These are phyloP conservation scores for Enteromius fasciolatus DNA, from an alignment of 2,797 vertebrate species.

Conservation along the genomic window DNA sequence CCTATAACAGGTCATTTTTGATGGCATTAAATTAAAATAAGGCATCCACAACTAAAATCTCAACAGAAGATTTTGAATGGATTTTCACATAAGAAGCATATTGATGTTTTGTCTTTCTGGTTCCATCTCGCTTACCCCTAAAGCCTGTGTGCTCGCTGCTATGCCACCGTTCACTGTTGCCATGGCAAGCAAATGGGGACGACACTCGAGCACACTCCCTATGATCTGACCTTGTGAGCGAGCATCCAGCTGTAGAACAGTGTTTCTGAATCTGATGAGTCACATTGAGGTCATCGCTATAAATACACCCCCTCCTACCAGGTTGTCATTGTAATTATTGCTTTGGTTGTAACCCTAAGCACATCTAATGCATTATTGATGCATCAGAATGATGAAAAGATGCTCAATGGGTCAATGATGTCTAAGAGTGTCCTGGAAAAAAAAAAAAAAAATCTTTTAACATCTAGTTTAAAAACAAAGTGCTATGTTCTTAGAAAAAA, in stretches of 20 bases:
- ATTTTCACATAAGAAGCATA: constrained; percentile 21
- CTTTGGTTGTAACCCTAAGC: constrained; percentile 59
- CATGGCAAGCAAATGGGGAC: constrained; percentile 71
- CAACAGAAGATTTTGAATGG: background rate
- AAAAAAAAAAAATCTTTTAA: background rate
- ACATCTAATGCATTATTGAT: constrained; percentile 55
- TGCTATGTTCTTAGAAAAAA: background rate
- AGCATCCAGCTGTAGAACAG: constrained; percentile 49
- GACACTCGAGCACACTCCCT: constrained; percentile 55
- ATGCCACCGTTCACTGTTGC: constrained; percentile 68
- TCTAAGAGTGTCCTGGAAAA: background rate
- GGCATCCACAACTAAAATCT: background rate
- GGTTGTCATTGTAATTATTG: constrained; percentile 74
- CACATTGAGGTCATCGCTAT: constrained; percentile 59
- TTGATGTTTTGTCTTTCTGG: constrained; percentile 42
- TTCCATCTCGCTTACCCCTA: constrained; percentile 29
- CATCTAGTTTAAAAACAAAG: background rate
- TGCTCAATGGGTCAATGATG: constrained; percentile 1
- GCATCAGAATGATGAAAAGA: constrained; percentile 28
- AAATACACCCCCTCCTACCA: constrained; percentile 45
- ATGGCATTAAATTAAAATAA: background rate
- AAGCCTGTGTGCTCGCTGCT: constrained; percentile 55
- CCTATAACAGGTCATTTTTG: background rate
- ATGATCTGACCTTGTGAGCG: constrained; percentile 44
- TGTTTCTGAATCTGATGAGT: constrained; percentile 62